These are phyloP conservation scores for Aegotheles bennettii DNA, from an alignment of 2,113 vertebrate genomes.

Conservation along the genomic window DNA sequence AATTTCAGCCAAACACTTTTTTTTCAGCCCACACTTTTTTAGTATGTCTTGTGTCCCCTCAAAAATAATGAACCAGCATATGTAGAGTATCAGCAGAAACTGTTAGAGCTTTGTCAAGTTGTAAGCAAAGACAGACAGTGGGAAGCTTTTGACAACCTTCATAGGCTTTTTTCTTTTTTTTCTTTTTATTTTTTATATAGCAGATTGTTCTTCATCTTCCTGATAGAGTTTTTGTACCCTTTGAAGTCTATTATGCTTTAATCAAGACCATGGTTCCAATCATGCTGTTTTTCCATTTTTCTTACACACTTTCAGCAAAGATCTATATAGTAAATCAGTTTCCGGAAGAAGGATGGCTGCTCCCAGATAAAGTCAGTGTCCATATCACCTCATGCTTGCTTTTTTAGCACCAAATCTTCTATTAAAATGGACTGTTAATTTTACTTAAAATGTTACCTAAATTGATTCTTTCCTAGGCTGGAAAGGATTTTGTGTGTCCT, in stretches of 20 bases:
- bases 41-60: too few relatives aligned
- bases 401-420: background rate
- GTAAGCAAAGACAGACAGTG: background rate
- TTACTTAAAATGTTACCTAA: background rate
- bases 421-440: background rate
- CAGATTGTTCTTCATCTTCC: background rate
- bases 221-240: background rate
- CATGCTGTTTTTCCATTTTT: background rate
- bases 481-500: background rate
- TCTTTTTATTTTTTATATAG: background rate
- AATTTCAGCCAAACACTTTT: too few relatives aligned
- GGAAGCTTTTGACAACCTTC: background rate
- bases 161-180: background rate
- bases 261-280: rapidly evolving
- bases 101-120: background rate
- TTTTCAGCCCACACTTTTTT: too few relatives aligned
- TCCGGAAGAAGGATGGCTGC: background rate
- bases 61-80: background rate
- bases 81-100: background rate
- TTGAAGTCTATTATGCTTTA: background rate
- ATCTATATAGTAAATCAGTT: background rate
- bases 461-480: background rate
- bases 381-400: background rate
- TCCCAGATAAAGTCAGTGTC: background rate
- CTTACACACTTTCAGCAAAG: background rate